Base-by-base conservation (phyloP, 1,140 invertebrate genomes). In the Aporrectodea caliginosa region DNA sequence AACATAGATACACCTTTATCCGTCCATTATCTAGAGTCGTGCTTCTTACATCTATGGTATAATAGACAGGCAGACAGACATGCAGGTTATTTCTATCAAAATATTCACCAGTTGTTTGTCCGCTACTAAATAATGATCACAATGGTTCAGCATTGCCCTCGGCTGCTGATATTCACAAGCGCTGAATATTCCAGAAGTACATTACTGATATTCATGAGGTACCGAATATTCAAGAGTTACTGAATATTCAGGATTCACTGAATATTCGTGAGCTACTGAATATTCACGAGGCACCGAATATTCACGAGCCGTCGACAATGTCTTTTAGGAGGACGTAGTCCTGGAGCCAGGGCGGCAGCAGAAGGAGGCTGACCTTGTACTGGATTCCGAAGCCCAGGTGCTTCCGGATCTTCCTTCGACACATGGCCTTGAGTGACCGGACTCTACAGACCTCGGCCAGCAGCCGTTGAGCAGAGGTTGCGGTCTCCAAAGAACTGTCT, bases 251-350 rank as follows among this genome's bases (percentile, higher is more conserved):
- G 6, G 43, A 58, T 58, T 58, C 43, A 12, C 22, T 58, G 43
- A 58, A 58, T 58, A 58, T 58, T 58, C 43, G 22, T 58, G 6
- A 22, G 22, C 43, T 6, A 22, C 43, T 58, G 22, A 22, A 12
- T 58, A 22, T 58, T 58, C 6, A 58, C 43, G 43, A 22, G 22
- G 6, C 6, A 22, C 43, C 22, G 22, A 22, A 12, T 58, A 22
- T 58, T 58, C 6, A 58, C 43, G 71, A 6, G 71, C 6, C 74
- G 75, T 29, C 78, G 14, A 68, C 22, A 31, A 82, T 30, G 75
- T 82, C 79, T 1, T 43, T 58, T 2, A 82, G 74, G 16, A 69
- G 79, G 16, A 82, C 69, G 72, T 73, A 82, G 22, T 81, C 79
- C 58, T 78, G 77, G 27, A 82, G 43, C 30, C 34, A 29, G 16